Conservation (phyloP, 2,113 vertebrate species). For the Cardinalis cardinalis region DNA sequence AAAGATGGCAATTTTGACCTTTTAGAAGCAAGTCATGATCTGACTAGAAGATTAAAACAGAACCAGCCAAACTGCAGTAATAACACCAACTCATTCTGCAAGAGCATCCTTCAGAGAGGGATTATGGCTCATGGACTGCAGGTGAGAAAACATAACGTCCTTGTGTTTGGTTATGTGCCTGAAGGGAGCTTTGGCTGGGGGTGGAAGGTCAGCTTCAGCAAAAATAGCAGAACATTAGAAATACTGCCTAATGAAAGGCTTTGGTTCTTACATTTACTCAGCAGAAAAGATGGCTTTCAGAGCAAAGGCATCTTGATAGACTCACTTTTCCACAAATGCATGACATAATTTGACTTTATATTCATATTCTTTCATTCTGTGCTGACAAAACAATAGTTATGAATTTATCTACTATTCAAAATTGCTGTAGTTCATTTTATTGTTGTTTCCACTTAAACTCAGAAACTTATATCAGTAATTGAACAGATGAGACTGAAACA, state of each 20-base stretch:
- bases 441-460: neutral
- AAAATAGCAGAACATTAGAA: neutral
- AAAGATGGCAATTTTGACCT: neutral
- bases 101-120: neutral
- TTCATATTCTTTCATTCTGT: neutral
- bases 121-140: slow-evolving; percentile 33
- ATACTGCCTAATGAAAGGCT: neutral
- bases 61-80: neutral
- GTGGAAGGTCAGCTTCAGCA: neutral
- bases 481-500: neutral
- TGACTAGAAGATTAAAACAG: neutral
- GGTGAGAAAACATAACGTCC: neutral
- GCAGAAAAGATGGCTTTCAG: neutral
- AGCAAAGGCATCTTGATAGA: neutral
- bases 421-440: neutral
- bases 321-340: neutral
- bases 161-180: neutral
- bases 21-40: neutral
- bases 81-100: neutral
- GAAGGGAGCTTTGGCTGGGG: neutral
- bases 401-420: neutral
- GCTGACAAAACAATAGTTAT: neutral
- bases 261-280: neutral
- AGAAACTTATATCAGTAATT: neutral
- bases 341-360: neutral